Conservation (phyloP, 2,113 vertebrate genomes). For the Saccopteryx leptura region DNA sequence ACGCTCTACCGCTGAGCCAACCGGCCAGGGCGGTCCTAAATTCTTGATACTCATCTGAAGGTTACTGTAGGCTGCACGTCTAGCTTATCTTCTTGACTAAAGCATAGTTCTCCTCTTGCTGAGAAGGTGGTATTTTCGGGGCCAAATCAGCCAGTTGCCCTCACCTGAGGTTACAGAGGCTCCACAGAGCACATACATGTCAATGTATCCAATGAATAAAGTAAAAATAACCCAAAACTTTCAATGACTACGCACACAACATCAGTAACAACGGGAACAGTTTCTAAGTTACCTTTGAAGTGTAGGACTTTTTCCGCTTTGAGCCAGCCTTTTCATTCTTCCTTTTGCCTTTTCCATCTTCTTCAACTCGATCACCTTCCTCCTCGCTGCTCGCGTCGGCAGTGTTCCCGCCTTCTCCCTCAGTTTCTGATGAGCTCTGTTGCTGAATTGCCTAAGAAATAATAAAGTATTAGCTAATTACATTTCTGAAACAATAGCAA, state of each 20-base stretch:
- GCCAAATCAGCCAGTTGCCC: background rate
- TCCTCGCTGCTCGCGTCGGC: conserved; percentile 98
- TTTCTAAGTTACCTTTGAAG: conserved; percentile 92
- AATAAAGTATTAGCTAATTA: conserved; percentile 71
- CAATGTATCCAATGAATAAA: background rate
- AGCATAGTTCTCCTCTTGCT: background rate
- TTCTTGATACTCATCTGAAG: background rate
- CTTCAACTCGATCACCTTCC: conserved; percentile 94
- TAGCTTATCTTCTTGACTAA: background rate
- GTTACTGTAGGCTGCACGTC: background rate
- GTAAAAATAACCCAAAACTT: background rate
- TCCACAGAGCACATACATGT: background rate
- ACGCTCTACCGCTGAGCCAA: too few relatives aligned
- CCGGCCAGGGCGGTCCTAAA: too few relatives aligned
- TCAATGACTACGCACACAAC: background rate
- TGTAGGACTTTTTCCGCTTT: conserved; percentile 96
- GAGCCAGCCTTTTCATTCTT: conserved; percentile 95
- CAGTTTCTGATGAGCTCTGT: conserved; percentile 97
- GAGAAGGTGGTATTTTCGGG: background rate
- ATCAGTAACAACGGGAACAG: background rate
- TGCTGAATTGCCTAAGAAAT: conserved; percentile 94
- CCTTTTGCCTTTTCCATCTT: conserved; percentile 94
- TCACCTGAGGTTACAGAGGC: background rate
- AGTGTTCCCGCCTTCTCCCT: conserved; percentile 94
- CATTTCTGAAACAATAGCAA: conserved; percentile 56